Evolutionary conservation across 2,888 invertebrate species (phyloP), one percentile per base, ranked within the genome.

Genomic region (Meteorus cinctellus): DNA sequence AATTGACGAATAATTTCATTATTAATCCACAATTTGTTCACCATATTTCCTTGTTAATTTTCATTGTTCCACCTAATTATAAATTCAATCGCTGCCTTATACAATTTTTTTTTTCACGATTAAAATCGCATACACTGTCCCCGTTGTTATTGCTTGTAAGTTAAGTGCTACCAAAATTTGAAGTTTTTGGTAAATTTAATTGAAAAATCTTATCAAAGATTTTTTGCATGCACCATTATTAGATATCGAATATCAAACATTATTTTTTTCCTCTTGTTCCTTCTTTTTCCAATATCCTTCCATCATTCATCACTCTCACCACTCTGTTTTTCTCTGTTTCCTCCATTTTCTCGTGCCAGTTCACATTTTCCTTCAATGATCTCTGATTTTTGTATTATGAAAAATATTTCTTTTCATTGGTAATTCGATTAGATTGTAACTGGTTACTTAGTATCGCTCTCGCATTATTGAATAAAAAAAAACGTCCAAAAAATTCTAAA

Each of bases 121-220:
- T 60, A 31, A 31, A 14, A 87, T 87, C 8, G 55, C 55, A 19
- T 55, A 48, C 48, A 55, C 55, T 55, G 55, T 55, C 19, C 4
- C 55, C 19, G 55, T 55, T 55, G 55, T 19, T 89, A 89, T 89
- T 89, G 88, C 88, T 89, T 88, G 79, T 84, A 84, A 55, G 81
- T 84, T 86, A 85, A 86, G 84, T 86, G 85, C 84, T 87, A 87
- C 82, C 84, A 84, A 85, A 34, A 86, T 85, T 86, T 24, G 8
- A 55, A 55, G 1, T 77, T 83, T 84, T 89, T 89, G 88, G 88
- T 87, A 87, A 87, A 88, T 85, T 79, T 82, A 85, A 83, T 85
- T 84, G 83, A 83, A 86, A 48, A 48, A 71, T 66, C 29, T 41
- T 68, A 45, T 70, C 31, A 48, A 27, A 36, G 63, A 66, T 24